Base-by-base conservation (phyloP, 2,888 invertebrate species). In the Agelastica alni region DNA sequence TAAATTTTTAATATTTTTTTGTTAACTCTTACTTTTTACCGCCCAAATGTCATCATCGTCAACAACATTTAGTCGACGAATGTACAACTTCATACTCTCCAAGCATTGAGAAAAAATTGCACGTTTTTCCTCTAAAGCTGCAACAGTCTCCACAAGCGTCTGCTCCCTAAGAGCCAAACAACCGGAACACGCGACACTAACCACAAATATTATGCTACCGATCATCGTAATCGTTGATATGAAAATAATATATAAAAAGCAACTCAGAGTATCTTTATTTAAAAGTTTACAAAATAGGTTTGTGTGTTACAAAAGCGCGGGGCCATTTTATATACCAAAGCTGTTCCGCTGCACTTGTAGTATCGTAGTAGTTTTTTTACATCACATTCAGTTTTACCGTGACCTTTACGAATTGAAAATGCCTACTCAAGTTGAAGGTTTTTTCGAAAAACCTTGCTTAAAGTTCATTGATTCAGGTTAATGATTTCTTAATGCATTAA, bases 1-100 rank as follows among this genome's bases (percentile, higher is more conserved):
- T 26, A 26, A 26, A 7, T 26, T 26, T 26, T n/a, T 2, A 10
- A 1, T 22, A 14, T 30, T 16, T 9, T 22, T 16, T 42, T n/a
- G 13, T 20, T 26, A 17, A 14, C 17, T 34, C 20, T 47, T 10
- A 47, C 47, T 37, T 47, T 28, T 47, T 5, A 47, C 13, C 16
- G 47, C 47, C 47, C 47, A 47, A 2, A 28, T n/a, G 13, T 43
- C 30, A 7, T 30, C 43, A 13, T 34, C 36, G 6, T 9, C 9
- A 7, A 26, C 9, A 2, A 2, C 9, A 26, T 26, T 26, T 9
- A 26, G 26, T 26, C 26, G 26, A 2, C 9, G 9, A 26, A 9
- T 9, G 9, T 1, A 26, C 6, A 26, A 9, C 26, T 26, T 26
- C 3, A 26, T 7, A 9, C 26, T 26, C 26, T 26, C 26, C 9